Evolutionary conservation across 2,888 invertebrate species (phyloP), one percentile per base, ranked within the genome.

Genomic region (Diaperis boleti): DNA sequence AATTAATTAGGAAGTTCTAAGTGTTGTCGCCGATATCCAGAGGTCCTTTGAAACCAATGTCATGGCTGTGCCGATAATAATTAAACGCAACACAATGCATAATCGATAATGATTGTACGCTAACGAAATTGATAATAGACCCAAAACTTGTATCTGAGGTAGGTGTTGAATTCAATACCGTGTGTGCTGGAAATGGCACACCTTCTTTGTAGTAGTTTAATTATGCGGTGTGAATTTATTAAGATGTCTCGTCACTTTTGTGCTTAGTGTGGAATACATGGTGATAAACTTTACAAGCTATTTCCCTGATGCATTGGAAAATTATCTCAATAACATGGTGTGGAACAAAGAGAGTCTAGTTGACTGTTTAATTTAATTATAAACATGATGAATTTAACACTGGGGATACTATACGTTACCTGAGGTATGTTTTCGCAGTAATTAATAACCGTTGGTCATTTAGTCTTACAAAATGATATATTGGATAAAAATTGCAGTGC

Each of bases 1-100:
- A 37, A 50, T 50, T 50, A 37, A 50, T 47, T 33, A 47, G 10
- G 49, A 49, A 15, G 17, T 45, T 22, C 18, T 35, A 52, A 52
- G 37, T 52, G 52, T 14, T 37, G 26, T 50, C 22, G 20, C 18
- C 18, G 20, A 50, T 37, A 37, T 50, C 33, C 35, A 7, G 10
- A 35, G 18, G 15, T 20, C 29, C 52, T 26, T 39, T 39, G 52
- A 39, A 52, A 39, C 52, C 52, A 39, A 18, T 1, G 22, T 39
- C 22, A 20, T 39, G 22, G 4, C 37, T 20, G 10, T 22, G 52
- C 13, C 37, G 22, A 22, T 22, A 52, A 39, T 49, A 49, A 49
- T 49, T 33, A 49, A 49, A 17, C 33, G 17, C 18, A 33, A 33
- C 17, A 49, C 49, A 49, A 33, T 17, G 11, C 11, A 35, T 18